phyloP scores from a whole-genome alignment of 2,113 vertebrate genomes.

The Geococcyx californianus region DNA sequence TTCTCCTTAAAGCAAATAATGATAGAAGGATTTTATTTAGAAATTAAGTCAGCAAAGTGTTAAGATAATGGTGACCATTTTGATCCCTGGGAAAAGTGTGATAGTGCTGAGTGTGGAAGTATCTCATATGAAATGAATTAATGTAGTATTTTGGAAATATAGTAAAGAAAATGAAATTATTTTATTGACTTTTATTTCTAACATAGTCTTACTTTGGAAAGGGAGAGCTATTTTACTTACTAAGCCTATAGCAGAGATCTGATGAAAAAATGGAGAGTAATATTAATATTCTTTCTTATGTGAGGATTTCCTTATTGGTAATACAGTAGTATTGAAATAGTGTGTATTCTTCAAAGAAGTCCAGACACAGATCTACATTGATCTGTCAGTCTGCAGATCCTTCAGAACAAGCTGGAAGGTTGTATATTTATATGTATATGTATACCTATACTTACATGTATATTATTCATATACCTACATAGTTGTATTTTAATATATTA shows the following conservation, averaged over 20 bases:
- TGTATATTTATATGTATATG: not conserved
- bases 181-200: not conserved
- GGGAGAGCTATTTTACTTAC: not conserved
- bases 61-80: not conserved
- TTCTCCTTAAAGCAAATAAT: not conserved
- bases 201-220: not conserved
- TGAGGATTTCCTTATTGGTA: not conserved
- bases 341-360: not conserved
- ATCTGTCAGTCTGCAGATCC: not conserved
- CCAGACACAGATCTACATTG: not conserved
- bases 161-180: not conserved
- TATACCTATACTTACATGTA: not conserved
- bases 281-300: not conserved
- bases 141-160: not conserved
- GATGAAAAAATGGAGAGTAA: not conserved
- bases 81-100: not conserved
- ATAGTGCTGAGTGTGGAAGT: not conserved
- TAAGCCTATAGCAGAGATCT: not conserved
- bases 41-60: not conserved
- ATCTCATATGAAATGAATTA: not conserved
- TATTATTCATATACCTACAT: not conserved
- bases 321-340: not conserved
- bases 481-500: not conserved
- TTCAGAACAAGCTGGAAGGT: not conserved
- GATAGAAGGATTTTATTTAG: not conserved